Base-by-base conservation (phyloP, 2,888 invertebrate genomes). In the Dicycla oo region DNA sequence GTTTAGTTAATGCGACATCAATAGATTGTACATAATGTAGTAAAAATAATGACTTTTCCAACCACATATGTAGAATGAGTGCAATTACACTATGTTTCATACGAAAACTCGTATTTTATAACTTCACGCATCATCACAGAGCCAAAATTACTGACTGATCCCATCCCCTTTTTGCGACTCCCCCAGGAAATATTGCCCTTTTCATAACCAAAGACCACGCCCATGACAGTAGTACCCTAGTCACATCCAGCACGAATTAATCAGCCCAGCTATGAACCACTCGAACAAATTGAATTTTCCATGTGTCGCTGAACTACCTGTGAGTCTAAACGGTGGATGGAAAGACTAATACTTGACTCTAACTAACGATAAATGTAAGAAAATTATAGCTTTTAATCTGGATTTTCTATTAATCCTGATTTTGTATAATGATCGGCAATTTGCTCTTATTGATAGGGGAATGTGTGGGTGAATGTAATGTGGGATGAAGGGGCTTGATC, bases 221-320 rank as follows among this genome's bases (percentile, higher is more conserved):
- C 13, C n/a, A 3, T 34, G 34, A 34, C 34, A 34, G 34, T 13
- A 47, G 20, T 67, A 49, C 8, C 3, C n/a, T 1, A 60, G 65
- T 8, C 83, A 49, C 75, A 69, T 83, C 85, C 30, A 83, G 82
- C 34, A 15, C 0, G 58, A 43, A 56, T 71, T 64, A 63, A 56
- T 73, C 69, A 53, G 54, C 45, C 2, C 3, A 51, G 58, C 58
- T 47, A 38, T 43, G 71, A n/a, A 30, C 58, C 65, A 74, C 82
- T 86, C 57, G 56, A 80, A 61, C 73, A 90, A 88, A 90, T 91
- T 90, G 88, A 84, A 87, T 90, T 88, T 91, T 89, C 87, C 89
- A 87, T 81, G 71, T 78, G 76, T 75, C 63, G 63, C 58, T 73
- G 65, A 82, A 87, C 87, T 87, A 86, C 84, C 81, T 69, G 57